These are phyloP conservation scores for Pseudochirops cupreus DNA, from an alignment of 2,797 vertebrate genomes.

Conservation along the genomic window DNA sequence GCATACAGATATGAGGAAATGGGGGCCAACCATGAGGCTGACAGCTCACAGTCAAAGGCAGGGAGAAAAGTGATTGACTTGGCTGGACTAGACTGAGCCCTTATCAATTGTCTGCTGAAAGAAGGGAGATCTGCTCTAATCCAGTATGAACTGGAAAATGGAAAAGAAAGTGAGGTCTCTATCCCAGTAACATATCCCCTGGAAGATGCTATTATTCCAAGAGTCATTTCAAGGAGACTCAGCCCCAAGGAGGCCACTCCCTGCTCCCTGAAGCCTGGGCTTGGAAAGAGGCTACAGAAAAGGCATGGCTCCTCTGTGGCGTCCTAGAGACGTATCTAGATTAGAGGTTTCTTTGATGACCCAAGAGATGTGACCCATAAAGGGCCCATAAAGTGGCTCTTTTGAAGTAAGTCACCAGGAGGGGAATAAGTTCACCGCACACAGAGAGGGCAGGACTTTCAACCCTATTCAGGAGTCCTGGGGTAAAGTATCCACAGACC, in stretches of 20 bases:
- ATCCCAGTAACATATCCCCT: not conserved
- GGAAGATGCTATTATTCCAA: not conserved
- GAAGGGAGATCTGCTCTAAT: not conserved
- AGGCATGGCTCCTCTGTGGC: not conserved
- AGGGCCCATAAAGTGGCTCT: not conserved
- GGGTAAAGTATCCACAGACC: not conserved
- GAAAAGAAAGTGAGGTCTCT: not conserved
- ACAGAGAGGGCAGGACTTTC: not conserved
- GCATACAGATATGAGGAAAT: not conserved
- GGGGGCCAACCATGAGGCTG: rapidly evolving
- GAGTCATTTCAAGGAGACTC: not conserved
- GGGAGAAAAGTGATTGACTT: not conserved
- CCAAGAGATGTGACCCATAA: not conserved
- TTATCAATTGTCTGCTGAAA: not conserved
- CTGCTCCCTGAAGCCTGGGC: not conserved
- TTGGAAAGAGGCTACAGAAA: not conserved
- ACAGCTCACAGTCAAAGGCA: not conserved
- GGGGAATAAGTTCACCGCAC: not conserved
- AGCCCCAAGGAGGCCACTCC: not conserved
- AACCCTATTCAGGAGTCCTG: not conserved
- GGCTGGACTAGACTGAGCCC: not conserved
- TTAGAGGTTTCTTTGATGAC: not conserved
- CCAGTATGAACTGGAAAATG: not conserved
- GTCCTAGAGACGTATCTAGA: not conserved
- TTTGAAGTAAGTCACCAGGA: not conserved